Evolutionary conservation across 2,888 invertebrate genomes (phyloP).

Genomic region (Cheilosia grossa): DNA sequence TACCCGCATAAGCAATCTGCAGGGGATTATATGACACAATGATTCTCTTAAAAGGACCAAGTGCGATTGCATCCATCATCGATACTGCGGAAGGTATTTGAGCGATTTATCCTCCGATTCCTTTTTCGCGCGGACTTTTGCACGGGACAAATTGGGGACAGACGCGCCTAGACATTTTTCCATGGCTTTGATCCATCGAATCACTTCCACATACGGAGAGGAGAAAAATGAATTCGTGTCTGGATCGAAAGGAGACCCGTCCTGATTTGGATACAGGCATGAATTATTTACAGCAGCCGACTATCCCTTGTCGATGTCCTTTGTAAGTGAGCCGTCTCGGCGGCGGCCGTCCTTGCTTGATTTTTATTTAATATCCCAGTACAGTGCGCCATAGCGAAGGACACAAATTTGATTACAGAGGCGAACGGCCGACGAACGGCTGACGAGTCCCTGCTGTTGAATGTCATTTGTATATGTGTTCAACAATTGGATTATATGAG

Average conservation of each 20-base stretch:
- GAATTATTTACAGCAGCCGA: slow-evolving; percentile 63
- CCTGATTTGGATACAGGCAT: slow-evolving; percentile 47
- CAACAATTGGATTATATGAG: slow-evolving; percentile 67
- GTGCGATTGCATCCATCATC: slow-evolving; percentile 66
- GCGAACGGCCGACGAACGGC: not conserved
- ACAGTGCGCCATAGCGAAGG: slow-evolving; percentile 29
- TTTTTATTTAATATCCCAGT: slow-evolving; percentile 65
- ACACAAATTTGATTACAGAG: slow-evolving; percentile 65
- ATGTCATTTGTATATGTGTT: slow-evolving; percentile 55
- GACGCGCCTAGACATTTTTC: slow-evolving; percentile 57
- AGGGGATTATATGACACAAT: slow-evolving; percentile 59
- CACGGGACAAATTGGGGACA: slow-evolving; percentile 37
- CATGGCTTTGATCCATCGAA: slow-evolving; percentile 69
- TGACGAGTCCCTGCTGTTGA: slow-evolving; percentile 27
- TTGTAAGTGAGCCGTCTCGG: slow-evolving; percentile 5
- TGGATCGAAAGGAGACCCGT: slow-evolving; percentile 29
- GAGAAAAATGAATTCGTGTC: slow-evolving; percentile 57
- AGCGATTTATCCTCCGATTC: slow-evolving; percentile 33
- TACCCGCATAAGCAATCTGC: slow-evolving; percentile 38
- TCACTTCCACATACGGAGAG: not conserved
- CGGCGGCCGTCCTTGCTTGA: slow-evolving; percentile 52
- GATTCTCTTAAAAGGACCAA: slow-evolving; percentile 46
- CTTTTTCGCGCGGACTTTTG: slow-evolving; percentile 31
- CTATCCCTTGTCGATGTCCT: slow-evolving; percentile 38
- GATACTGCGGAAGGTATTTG: slow-evolving; percentile 10